Evolutionary conservation across 2,797 vertebrate species (phyloP), one percentile per base, ranked within the genome.

Genomic region (Rhynchotus rufescens): DNA sequence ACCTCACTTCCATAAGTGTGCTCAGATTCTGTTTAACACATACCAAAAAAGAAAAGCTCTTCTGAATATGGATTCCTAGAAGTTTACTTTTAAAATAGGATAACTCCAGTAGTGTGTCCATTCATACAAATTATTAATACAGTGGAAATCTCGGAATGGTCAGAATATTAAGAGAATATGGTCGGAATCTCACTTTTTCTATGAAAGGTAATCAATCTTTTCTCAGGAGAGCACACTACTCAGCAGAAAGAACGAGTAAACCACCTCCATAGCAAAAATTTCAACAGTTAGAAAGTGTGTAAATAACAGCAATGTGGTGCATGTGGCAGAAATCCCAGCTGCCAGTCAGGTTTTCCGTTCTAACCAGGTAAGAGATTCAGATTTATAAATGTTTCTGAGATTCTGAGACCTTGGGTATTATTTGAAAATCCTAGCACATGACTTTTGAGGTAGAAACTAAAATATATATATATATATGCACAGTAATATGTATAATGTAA

Each of bases 171-270:
- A 78, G 47, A 57, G 78, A 36, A 20, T 49, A 80, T 68, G 21
- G 19, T 44, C 83, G 30, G 32, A 72, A 79, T 94, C 84, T 93
- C 78, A 86, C 67, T 38, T 91, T 80, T 84, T 66, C 75, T 90
- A 38, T 86, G 76, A 81, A 42, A 19, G 6, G 16, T 75, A 60
- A 86, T 91, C 84, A 79, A 59, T 88, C 42, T 93, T 76, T 73
- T 84, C 36, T 82, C 56, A 64, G 30, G 80, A 74, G 12, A 88
- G n/a, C 76, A 32, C 22, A 34, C 44, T 49, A 6, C 32, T 94
- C 47, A 44, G 28, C 10, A 59, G 62, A 89, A 91, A 88, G 36
- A 23, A 40, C 80, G 22, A 86, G 44, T 66, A 86, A 86, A 84
- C 86, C 51, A 64, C 51, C 15, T 88, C 20, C 57, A 71, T 1